Evolutionary conservation across 2,797 vertebrate species (phyloP), one percentile per base, ranked within the genome.

Genomic region (Avahi laniger): DNA sequence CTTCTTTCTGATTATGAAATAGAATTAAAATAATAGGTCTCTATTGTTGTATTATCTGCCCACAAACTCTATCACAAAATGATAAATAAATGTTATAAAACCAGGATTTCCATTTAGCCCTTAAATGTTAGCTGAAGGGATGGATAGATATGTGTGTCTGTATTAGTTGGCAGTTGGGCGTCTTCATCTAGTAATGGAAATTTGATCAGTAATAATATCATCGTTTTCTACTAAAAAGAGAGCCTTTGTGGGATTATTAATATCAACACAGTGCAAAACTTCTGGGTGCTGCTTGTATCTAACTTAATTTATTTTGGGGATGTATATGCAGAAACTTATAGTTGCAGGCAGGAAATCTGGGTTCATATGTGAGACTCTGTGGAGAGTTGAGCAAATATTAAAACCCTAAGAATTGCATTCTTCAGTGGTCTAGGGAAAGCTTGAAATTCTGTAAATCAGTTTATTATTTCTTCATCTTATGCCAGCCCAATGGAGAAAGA

Each of bases 1-100:
- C 30, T 48, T 90, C 17, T 92, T 92, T 92, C 63, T 67, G 65
- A 79, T 91, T 78, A 93, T 96, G 41, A 93, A 63, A 84, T 89
- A 54, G 30, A 65, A 89, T 78, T 82, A 89, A 89, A 85, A 75
- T 61, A 87, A 30, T 4, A 50, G 12, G 5, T 75, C 30, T 90
- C 67, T 87, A 24, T 78, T 78, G 63, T 67, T 89, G 24, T 89
- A 17, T 96, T 91, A 70, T 69, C 61, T 91, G 30, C 38, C 43
- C 67, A 82, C 26, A 57, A 69, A 89, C 46, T 82, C 69, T 52
- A 52, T 91, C 73, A 89, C 57, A 80, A 93, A 91, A 89, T 96
- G 41, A 93, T 89, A 54, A 46, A 81, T 94, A 43, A 72, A 54
- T 93, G n/a, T 80, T 89, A 26, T 38, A 59, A 89, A 78, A 78